Evolutionary conservation across 2,113 vertebrate species (phyloP), one percentile per base, ranked within the genome.

Genomic region (Gobiocypris rarus): DNA sequence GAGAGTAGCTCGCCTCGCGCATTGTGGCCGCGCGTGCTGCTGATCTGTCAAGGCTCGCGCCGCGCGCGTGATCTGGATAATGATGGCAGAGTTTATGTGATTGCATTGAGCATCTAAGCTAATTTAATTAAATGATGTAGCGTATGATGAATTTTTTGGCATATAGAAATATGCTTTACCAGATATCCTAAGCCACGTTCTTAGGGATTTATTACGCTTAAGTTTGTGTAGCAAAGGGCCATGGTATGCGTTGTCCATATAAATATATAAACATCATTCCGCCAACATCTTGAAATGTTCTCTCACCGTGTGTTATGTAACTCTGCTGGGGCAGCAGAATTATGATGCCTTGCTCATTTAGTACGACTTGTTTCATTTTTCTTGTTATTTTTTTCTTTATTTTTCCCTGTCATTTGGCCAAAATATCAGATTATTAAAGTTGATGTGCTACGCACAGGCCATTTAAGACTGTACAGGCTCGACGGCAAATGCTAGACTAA

Each of bases 51-150:
- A 74, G 80, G 59, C 83, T 84, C 10, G 56, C 52, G 83, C 38
- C 83, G 82, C 10, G 65, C 52, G 83, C 38, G 73, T 87, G 84
- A 67, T 74, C 11, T 38, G 80, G 86, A 88, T 86, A 88, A 83
- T 70, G 83, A 80, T 85, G 69, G 6, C 24, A 31, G 45, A 8
- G 14, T 63, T 41, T 63, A 75, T 58, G 31, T 56, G 73, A 77
- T 56, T 67, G 75, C 69, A 65, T 26, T 56, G 63, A 83, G 43
- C 15, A 13, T 41, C 81, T 41, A 59, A 15, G 43, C 19, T 75
- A 15, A 75, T 63, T 76, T 83, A 54, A 54, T 54, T 8, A 11
- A 31, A 24, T 11, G 17, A 22, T 78, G 48, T 13, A 15, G 26
- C 34, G 50, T 8, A 38, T 43, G n/a, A 83, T 50, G 7, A 1